Evolutionary conservation across 1,140 invertebrate genomes (phyloP).

Genomic region (Bradysia coprophila): DNA sequence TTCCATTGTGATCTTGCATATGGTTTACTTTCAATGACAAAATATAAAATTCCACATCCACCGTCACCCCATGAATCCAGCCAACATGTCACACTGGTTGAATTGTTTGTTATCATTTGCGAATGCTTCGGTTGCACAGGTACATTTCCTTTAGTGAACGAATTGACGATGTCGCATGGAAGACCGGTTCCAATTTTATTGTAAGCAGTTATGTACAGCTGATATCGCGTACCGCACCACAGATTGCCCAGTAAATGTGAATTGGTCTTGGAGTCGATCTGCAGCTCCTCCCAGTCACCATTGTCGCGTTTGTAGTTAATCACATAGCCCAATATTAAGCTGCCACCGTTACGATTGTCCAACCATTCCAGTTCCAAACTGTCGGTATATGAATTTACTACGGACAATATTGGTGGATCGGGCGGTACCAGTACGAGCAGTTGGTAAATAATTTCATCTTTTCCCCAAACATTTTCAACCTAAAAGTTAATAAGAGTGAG

Average conservation of each 20-base stretch:
- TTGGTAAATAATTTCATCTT: slow-evolving; percentile 64
- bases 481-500: not conserved
- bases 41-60: slow-evolving; percentile 75
- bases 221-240: slow-evolving; percentile 75
- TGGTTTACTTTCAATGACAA: slow-evolving; percentile 50
- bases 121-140: slow-evolving; percentile 63
- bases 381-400: slow-evolving; percentile 49
- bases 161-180: slow-evolving; percentile 68
- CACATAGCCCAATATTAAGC: slow-evolving; percentile 58
- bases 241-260: slow-evolving; percentile 58
- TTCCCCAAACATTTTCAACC: slow-evolving; percentile 66
- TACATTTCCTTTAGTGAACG: slow-evolving; percentile 64
- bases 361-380: slow-evolving; percentile 46
- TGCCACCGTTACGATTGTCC: slow-evolving; percentile 48
- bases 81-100: slow-evolving; percentile 75
- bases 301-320: slow-evolving; percentile 77
- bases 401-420: slow-evolving; percentile 41
- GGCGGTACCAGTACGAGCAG: slow-evolving; percentile 48
- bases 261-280: slow-evolving; percentile 56
- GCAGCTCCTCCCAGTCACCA: slow-evolving; percentile 74
- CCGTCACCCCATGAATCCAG: slow-evolving; percentile 75
- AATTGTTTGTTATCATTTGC: slow-evolving; percentile 70
- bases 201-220: slow-evolving; percentile 73
- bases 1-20: slow-evolving; percentile 35
- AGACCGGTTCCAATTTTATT: slow-evolving; percentile 76